Conservation (phyloP, 2,797 vertebrate species). For the Crypturellus tataupa region DNA sequence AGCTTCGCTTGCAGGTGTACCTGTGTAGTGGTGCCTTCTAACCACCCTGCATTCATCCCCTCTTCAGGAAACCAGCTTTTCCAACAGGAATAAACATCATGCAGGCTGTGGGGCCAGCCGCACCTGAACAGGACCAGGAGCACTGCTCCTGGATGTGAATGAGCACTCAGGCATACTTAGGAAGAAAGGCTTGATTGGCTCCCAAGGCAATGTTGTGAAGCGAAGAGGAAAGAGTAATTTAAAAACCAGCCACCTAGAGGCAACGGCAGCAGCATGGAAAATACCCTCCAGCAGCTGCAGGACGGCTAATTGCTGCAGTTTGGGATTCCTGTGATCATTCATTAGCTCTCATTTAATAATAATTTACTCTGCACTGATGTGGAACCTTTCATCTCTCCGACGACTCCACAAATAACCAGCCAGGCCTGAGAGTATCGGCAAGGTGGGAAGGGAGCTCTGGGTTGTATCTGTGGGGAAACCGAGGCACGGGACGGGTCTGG, state of each 20-base stretch:
- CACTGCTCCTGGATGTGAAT: neutral
- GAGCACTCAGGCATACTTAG: neutral
- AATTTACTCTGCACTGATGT: neutral
- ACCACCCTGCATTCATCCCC: neutral
- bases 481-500: neutral
- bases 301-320: slow-evolving; percentile 41
- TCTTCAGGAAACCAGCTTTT: neutral
- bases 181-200: neutral
- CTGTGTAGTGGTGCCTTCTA: neutral
- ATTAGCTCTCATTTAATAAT: slow-evolving; percentile 15
- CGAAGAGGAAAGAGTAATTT: neutral
- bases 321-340: slow-evolving; percentile 20
- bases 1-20: neutral
- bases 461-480: neutral
- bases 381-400: neutral
- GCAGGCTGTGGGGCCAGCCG: neutral
- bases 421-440: neutral
- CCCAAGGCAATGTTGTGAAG: slow-evolving; percentile 1
- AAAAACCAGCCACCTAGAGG: slow-evolving; percentile 35
- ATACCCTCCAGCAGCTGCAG: neutral
- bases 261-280: neutral
- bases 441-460: neutral
- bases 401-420: neutral
- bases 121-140: neutral
- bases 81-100: neutral